Evolutionary conservation across 2,888 invertebrate species (phyloP).

Genomic region (Odontocolon sp.): DNA sequence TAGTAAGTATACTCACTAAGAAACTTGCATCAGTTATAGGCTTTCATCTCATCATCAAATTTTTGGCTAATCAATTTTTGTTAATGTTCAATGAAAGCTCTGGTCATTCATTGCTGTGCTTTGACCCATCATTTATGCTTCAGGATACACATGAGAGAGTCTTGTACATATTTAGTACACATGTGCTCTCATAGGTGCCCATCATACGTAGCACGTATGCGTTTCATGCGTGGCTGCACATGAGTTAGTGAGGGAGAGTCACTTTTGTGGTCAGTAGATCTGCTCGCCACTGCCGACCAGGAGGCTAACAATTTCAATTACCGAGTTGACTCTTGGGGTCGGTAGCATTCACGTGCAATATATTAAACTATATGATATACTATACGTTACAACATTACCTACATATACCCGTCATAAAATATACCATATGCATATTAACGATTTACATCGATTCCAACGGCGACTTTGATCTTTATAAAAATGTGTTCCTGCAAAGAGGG

Average conservation of each 20-base stretch:
- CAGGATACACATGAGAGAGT: not conserved
- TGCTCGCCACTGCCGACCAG: slow-evolving; percentile 46
- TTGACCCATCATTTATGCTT: not conserved
- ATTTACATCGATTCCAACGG: not conserved
- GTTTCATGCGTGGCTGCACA: slow-evolving; percentile 31
- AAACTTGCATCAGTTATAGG: too few relatives aligned
- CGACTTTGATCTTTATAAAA: not conserved
- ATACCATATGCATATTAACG: not conserved
- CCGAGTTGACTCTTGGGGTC: slow-evolving; percentile 65
- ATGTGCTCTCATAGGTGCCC: not conserved
- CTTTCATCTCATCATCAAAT: too few relatives aligned
- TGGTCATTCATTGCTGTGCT: too few relatives aligned
- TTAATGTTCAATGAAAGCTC: too few relatives aligned
- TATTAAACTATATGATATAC: slow-evolving; percentile 26
- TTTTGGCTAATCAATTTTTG: too few relatives aligned
- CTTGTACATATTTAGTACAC: not conserved
- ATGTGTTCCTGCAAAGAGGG: not conserved
- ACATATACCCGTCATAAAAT: not conserved
- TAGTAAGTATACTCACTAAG: too few relatives aligned
- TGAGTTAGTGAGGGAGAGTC: slow-evolving; percentile 41
- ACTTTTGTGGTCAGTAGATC: slow-evolving; percentile 64
- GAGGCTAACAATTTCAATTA: slow-evolving; percentile 69
- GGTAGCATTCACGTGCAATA: slow-evolving; percentile 61
- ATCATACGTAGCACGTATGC: slow-evolving; percentile 30
- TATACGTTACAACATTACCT: slow-evolving; percentile 5